Conservation (phyloP, 2,797 vertebrate species). For the Amphiprion clarkii region DNA sequence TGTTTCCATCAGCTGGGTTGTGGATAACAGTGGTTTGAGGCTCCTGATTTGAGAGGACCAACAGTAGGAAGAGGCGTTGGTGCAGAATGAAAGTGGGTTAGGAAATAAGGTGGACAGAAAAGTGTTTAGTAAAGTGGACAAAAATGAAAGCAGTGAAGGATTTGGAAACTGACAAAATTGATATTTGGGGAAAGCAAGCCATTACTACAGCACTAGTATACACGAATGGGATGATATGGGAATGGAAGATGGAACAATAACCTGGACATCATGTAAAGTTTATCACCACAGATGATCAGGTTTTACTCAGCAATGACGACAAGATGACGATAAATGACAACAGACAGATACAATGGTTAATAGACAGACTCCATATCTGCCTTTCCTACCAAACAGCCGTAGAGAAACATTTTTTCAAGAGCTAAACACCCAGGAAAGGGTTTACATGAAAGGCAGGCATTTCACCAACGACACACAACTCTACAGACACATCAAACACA, state of each 20-base stretch:
- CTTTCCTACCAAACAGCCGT: background rate
- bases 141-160: background rate
- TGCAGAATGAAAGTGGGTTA: slow-evolving; percentile 62
- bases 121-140: background rate
- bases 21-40: slow-evolving; percentile 99
- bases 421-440: background rate
- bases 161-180: background rate
- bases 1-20: slow-evolving; percentile 98
- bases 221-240: slow-evolving; percentile 19
- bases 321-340: slow-evolving; percentile 4
- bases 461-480: background rate
- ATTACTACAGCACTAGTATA: background rate
- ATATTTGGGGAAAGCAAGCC: background rate
- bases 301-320: background rate
- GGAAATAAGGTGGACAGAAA: slow-evolving; percentile 55
- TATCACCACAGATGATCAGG: slow-evolving; percentile 20
- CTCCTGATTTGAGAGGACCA: slow-evolving; percentile 89
- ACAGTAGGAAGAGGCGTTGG: slow-evolving; percentile 78
- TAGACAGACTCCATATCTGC: background rate
- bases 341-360: slow-evolving; percentile 9
- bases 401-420: background rate
- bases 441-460: background rate
- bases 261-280: slow-evolving; percentile 11
- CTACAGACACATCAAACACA: background rate
- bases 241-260: slow-evolving; percentile 4